Conservation (phyloP, 2,797 vertebrate species). For the Poeciliopsis presidionis region DNA sequence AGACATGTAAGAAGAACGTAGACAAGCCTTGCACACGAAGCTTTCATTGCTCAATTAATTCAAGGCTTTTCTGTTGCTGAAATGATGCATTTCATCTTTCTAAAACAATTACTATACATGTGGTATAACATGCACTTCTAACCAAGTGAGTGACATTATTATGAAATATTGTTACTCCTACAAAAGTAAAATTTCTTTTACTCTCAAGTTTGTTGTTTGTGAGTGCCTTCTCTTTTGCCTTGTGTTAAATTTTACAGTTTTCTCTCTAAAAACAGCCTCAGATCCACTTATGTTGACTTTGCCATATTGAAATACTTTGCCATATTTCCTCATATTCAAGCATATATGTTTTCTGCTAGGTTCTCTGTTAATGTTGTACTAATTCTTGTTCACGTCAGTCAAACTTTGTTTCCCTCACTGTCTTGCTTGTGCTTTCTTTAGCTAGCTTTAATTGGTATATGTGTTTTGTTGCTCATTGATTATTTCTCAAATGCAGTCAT, state of each 20-base stretch:
- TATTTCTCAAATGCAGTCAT: not conserved
- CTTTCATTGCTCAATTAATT: not conserved
- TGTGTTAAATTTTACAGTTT: not conserved
- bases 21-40: not conserved
- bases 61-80: not conserved
- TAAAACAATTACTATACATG: not conserved
- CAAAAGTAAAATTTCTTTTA: not conserved
- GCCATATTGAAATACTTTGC: not conserved
- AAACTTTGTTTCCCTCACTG: not conserved
- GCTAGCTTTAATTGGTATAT: not conserved
- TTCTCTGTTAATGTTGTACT: not conserved
- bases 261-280: not conserved
- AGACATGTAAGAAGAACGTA: constrained; percentile 12
- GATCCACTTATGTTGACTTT: not conserved
- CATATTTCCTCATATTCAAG: not conserved
- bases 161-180: not conserved
- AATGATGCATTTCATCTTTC: not conserved
- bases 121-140: not conserved
- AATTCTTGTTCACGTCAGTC: not conserved
- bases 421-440: not conserved
- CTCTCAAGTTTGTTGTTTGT: not conserved
- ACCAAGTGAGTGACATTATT: not conserved
- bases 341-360: not conserved
- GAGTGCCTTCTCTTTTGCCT: not conserved
- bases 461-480: not conserved